These are phyloP conservation scores for Scalopus aquaticus DNA, from an alignment of 2,113 vertebrate genomes.

Conservation along the genomic window DNA sequence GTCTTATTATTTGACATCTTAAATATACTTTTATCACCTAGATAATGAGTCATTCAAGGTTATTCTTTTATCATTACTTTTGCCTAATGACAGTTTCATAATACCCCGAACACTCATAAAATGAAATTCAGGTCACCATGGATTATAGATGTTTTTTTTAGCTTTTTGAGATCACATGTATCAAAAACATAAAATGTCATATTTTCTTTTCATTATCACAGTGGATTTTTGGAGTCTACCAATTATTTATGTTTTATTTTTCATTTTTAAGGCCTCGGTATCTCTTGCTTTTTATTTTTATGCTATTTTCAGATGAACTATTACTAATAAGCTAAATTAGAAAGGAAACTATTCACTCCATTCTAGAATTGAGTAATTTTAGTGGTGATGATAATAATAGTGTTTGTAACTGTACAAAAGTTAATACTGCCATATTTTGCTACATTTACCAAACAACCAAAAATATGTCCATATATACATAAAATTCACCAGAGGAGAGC, in stretches of 20 bases:
- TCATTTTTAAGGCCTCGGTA: neutral
- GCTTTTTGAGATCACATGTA: neutral
- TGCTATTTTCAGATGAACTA: neutral
- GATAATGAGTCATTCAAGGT: neutral
- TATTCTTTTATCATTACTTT: neutral
- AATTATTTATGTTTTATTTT: no score
- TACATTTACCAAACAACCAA: neutral
- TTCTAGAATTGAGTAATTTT: neutral
- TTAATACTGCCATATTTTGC: neutral
- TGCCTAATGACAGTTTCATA: neutral
- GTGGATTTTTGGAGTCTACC: neutral
- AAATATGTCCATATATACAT: neutral
- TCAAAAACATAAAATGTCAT: slow-evolving; percentile 6
- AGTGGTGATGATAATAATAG: neutral
- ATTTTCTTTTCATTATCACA: neutral
- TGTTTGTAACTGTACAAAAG: neutral
- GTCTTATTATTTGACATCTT: neutral
- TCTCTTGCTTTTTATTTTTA: slow-evolving; percentile 1
- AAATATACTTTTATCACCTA: neutral
- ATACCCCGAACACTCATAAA: neutral
- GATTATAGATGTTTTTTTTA: neutral
- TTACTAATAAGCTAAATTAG: neutral
- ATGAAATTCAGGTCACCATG: neutral
- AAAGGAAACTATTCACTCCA: neutral
- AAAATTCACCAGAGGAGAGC: neutral